These are phyloP conservation scores for Eurypyga helias DNA, from an alignment of 2,113 vertebrate species.

Conservation along the genomic window DNA sequence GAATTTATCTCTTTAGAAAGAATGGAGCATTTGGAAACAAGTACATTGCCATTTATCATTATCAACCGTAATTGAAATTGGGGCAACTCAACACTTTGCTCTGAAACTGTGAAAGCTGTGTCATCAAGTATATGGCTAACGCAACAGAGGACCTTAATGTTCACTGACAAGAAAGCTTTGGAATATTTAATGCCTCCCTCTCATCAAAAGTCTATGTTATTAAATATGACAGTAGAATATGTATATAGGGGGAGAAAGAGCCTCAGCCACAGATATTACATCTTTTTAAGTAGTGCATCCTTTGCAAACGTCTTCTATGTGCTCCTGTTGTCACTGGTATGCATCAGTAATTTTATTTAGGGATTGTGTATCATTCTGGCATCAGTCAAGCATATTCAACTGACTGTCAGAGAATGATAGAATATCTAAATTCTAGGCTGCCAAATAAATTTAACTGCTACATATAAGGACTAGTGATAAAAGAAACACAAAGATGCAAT, in stretches of 20 bases:
- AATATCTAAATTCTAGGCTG: not conserved
- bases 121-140: not conserved
- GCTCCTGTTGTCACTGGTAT: not conserved
- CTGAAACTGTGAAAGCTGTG: not conserved
- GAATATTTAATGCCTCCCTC: not conserved
- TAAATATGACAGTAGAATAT: not conserved
- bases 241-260: not conserved
- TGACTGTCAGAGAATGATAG: not conserved
- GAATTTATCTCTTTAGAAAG: not conserved
- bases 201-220: not conserved
- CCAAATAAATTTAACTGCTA: not conserved
- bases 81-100: not conserved
- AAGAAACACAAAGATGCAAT: not conserved
- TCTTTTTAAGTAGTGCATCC: not conserved
- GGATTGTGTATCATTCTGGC: not conserved
- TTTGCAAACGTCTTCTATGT: not conserved
- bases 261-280: not conserved
- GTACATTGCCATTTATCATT: not conserved
- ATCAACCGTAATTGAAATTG: conserved; percentile 14
- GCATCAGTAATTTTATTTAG: not conserved
- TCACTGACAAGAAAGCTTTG: conserved; percentile 10
- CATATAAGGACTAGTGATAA: not conserved
- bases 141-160: not conserved
- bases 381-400: not conserved
- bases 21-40: not conserved